Conservation (phyloP, 2,888 invertebrate genomes). For the Iselma pallidipennis region DNA sequence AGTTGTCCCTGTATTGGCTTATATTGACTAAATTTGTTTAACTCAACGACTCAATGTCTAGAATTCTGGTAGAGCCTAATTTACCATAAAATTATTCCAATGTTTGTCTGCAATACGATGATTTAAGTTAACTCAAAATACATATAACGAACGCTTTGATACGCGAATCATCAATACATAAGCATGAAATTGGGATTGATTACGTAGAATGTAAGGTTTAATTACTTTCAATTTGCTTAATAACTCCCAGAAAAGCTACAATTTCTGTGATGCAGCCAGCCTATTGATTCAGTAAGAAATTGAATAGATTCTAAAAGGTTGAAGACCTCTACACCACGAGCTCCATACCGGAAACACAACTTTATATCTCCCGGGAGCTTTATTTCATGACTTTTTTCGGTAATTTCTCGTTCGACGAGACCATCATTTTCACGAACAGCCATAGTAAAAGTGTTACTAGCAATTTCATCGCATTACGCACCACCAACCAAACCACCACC, state of each 20-base stretch:
- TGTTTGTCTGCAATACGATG: neutral
- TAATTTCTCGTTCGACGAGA: conserved; percentile 42
- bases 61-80: neutral
- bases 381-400: conserved; percentile 41
- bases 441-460: conserved; percentile 46
- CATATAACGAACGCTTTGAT: too few species aligned
- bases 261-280: too few species aligned
- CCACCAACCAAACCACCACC: too few species aligned
- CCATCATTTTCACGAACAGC: conserved; percentile 44
- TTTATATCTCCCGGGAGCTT: conserved; percentile 34
- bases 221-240: neutral
- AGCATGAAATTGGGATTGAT: neutral
- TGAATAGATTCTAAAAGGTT: conserved; percentile 18
- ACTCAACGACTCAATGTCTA: neutral
- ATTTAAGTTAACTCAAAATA: too few species aligned
- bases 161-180: too few species aligned
- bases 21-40: conserved; percentile 13
- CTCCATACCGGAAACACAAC: conserved; percentile 14
- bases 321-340: conserved; percentile 18
- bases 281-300: conserved; percentile 17
- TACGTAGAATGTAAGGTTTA: neutral
- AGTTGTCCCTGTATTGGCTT: conserved; percentile 16
- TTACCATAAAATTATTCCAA: neutral
- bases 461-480: conserved; percentile 36
- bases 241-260: neutral